Conservation (phyloP, 1,140 invertebrate genomes). For the Drosophila hydei region DNA sequence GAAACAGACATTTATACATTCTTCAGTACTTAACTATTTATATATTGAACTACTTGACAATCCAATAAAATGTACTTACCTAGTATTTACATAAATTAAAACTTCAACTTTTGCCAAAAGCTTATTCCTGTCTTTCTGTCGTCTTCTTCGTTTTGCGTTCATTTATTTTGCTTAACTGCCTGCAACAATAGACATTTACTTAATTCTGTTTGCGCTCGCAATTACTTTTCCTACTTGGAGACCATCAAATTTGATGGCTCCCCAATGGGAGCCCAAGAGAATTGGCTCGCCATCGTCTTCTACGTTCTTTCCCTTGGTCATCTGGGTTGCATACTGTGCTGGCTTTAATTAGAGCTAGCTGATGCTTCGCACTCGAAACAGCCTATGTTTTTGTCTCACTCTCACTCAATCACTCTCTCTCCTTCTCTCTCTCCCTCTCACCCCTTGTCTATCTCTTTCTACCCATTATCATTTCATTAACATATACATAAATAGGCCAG, state of each 20-base stretch:
- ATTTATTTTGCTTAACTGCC: slow-evolving; percentile 18
- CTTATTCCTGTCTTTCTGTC: background rate
- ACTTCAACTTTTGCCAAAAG: slow-evolving; percentile 1
- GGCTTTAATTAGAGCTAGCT: slow-evolving; percentile 41
- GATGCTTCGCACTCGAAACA: slow-evolving; percentile 12
- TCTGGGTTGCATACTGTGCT: background rate
- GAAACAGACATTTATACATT: no score
- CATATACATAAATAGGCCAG: slow-evolving; percentile 66
- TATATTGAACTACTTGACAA: background rate
- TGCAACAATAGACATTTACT: slow-evolving; percentile 35
- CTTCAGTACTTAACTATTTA: no score
- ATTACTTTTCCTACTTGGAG: slow-evolving; percentile 42
- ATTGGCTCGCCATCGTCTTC: no score
- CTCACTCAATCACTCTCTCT: background rate
- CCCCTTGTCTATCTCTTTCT: slow-evolving; percentile 9
- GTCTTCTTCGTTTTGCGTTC: background rate
- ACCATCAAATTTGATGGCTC: slow-evolving; percentile 45
- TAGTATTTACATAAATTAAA: slow-evolving; percentile 18
- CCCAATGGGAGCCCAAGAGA: slow-evolving; percentile 26
- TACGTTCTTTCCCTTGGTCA: slow-evolving; percentile 14
- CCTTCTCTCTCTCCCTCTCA: background rate
- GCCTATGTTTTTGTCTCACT: background rate
- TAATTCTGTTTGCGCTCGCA: slow-evolving; percentile 48
- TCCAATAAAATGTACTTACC: slow-evolving; percentile 2
- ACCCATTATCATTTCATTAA: slow-evolving; percentile 78